These are phyloP conservation scores for Melanostoma scalare DNA, from an alignment of 2,888 invertebrate species.

Conservation along the genomic window DNA sequence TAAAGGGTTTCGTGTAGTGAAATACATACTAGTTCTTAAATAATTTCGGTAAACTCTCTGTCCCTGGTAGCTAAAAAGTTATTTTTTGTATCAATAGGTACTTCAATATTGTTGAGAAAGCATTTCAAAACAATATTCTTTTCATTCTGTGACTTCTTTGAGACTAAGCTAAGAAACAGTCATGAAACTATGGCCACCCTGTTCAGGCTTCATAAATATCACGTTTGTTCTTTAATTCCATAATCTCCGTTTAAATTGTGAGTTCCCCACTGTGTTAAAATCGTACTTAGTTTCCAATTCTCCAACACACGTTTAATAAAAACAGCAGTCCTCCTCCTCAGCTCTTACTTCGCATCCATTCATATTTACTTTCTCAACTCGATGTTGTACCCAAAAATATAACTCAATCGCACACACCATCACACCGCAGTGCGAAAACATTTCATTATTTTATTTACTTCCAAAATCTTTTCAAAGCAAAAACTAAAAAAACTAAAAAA, in stretches of 20 bases:
- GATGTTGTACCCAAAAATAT: slow-evolving; percentile 56
- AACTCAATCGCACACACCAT: slow-evolving; percentile 62
- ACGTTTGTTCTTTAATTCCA: slow-evolving; percentile 23
- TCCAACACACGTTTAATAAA: slow-evolving; percentile 17
- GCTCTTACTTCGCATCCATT: slow-evolving; percentile 32
- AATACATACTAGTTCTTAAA: too few species aligned
- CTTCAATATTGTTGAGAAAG: too few species aligned
- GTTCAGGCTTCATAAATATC: slow-evolving; percentile 3
- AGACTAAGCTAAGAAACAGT: neutral
- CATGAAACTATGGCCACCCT: slow-evolving; percentile 8
- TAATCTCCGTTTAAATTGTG: slow-evolving; percentile 8
- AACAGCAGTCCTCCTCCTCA: slow-evolving; percentile 20
- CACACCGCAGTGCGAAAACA: slow-evolving; percentile 3
- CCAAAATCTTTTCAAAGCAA: slow-evolving; percentile 47
- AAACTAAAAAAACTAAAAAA: too few species aligned
- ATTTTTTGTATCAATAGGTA: too few species aligned
- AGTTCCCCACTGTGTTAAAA: slow-evolving; percentile 8
- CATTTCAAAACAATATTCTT: too few species aligned
- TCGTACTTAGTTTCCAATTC: slow-evolving; percentile 12
- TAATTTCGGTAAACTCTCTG: too few species aligned
- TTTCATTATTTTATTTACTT: slow-evolving; percentile 52
- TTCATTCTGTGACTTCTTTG: too few species aligned
- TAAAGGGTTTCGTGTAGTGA: too few species aligned
- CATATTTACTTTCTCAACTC: slow-evolving; percentile 47
- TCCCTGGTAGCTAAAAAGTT: too few species aligned